phyloP scores from a whole-genome alignment of 1,140 invertebrate genomes.

The Pachyrhynchus sulphureomaculatus region DNA sequence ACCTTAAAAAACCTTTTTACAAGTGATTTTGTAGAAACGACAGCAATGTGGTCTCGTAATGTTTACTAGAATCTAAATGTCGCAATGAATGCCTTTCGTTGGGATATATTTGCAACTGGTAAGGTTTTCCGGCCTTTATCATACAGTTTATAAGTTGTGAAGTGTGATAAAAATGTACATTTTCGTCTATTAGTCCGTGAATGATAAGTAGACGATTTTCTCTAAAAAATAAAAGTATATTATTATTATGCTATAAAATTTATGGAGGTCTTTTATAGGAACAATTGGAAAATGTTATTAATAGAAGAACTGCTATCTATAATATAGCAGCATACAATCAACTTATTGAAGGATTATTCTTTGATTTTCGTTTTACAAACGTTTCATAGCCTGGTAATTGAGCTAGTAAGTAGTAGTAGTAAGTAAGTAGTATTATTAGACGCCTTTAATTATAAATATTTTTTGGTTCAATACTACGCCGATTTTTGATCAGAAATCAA shows the following conservation, averaged over 20 bases:
- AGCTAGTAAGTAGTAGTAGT: too few species aligned
- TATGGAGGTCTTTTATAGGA: too few species aligned
- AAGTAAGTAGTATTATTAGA: too few species aligned
- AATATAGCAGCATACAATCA: too few species aligned
- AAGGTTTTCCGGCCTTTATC: slow-evolving; percentile 87
- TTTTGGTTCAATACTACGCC: too few species aligned
- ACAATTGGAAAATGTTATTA: not conserved
- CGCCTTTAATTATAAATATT: too few species aligned
- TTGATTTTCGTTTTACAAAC: too few species aligned
- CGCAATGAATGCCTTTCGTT: slow-evolving; percentile 92
- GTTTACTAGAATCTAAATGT: slow-evolving; percentile 90
- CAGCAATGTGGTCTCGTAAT: slow-evolving; percentile 91
- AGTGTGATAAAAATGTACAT: slow-evolving; percentile 98
- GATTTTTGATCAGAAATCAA: too few species aligned
- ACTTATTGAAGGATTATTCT: too few species aligned
- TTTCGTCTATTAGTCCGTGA: slow-evolving; percentile 98
- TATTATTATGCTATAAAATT: too few species aligned
- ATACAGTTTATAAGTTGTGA: slow-evolving; percentile 87
- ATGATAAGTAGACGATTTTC: slow-evolving; percentile 94
- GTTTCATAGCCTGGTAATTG: too few species aligned
- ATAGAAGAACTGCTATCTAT: too few species aligned
- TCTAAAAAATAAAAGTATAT: slow-evolving; percentile 53
- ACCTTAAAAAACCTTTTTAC: slow-evolving; percentile 48
- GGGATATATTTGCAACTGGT: slow-evolving; percentile 91
- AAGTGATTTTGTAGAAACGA: slow-evolving; percentile 91